These are phyloP conservation scores for Euphydryas editha DNA, from an alignment of 2,888 invertebrate genomes.

Conservation along the genomic window DNA sequence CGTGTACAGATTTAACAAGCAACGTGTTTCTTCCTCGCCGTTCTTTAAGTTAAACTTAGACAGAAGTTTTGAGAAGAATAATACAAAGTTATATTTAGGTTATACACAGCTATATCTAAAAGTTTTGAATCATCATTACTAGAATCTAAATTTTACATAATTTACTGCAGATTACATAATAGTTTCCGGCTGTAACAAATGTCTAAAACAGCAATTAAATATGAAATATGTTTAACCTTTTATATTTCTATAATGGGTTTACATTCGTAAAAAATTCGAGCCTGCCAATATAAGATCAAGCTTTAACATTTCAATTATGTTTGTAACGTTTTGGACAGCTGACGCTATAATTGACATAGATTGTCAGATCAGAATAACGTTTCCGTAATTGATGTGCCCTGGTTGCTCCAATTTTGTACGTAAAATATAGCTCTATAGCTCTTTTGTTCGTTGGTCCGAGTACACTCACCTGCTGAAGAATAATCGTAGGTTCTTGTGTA, in stretches of 20 bases:
- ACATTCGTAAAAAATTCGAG: too few relatives aligned
- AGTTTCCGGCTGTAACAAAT: too few relatives aligned
- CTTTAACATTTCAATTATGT: constrained; percentile 2
- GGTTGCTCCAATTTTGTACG: background rate
- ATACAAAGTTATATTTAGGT: constrained; percentile 7
- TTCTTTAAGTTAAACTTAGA: constrained; percentile 30
- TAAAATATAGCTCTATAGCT: background rate
- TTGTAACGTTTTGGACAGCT: constrained; percentile 21
- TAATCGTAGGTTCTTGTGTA: constrained; percentile 74
- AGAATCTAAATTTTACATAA: background rate
- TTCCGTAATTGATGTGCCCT: background rate
- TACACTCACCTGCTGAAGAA: constrained; percentile 66
- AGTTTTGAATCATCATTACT: constrained; percentile 1
- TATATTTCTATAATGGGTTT: too few relatives aligned
- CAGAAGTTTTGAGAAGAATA: constrained; percentile 28
- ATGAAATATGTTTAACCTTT: too few relatives aligned
- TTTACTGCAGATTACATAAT: too few relatives aligned
- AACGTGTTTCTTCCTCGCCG: constrained; percentile 18
- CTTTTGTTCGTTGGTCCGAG: background rate
- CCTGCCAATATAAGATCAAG: constrained; percentile 10
- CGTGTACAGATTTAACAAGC: constrained; percentile 28
- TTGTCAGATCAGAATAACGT: background rate
- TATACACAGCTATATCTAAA: background rate
- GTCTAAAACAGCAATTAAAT: too few relatives aligned
- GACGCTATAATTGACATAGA: constrained; percentile 24